Conservation (phyloP, 2,888 invertebrate species). For the Eupithecia pulchellata region DNA sequence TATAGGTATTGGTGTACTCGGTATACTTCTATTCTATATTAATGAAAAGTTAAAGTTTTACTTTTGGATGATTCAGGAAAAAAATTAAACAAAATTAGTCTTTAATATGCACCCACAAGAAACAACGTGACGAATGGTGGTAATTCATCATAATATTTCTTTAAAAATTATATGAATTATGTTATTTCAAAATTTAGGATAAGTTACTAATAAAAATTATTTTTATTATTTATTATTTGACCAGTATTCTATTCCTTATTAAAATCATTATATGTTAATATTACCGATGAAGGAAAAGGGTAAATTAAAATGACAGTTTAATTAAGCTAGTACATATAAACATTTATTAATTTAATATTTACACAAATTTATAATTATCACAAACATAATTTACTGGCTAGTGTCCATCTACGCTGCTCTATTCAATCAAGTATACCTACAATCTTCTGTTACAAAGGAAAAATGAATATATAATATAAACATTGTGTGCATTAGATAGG, state of each 20-base stretch:
- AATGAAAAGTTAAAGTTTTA: not conserved
- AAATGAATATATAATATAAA: not conserved
- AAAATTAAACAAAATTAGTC: not conserved
- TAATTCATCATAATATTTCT: no score
- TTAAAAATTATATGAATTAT: no score
- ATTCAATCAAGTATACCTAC: conserved; percentile 8
- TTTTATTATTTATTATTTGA: not conserved
- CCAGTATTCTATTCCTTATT: not conserved
- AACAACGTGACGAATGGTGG: no score
- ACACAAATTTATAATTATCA: conserved; percentile 78
- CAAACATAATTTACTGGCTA: conserved; percentile 60
- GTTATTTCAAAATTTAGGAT: not conserved
- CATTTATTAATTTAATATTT: conserved; percentile 74
- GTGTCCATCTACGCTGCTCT: conserved; percentile 26
- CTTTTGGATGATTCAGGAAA: not conserved
- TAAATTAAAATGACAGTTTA: conserved; percentile 44
- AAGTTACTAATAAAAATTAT: not conserved
- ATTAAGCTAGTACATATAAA: conserved; percentile 74
- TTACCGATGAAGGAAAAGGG: conserved; percentile 11
- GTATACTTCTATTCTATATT: no score
- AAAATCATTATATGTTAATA: not conserved
- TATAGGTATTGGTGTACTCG: no score
- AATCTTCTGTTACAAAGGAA: not conserved
- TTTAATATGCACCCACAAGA: not conserved
- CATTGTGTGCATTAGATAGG: conserved; percentile 1